Conservation (phyloP, 2,888 invertebrate genomes). For the Anorthoa munda region DNA sequence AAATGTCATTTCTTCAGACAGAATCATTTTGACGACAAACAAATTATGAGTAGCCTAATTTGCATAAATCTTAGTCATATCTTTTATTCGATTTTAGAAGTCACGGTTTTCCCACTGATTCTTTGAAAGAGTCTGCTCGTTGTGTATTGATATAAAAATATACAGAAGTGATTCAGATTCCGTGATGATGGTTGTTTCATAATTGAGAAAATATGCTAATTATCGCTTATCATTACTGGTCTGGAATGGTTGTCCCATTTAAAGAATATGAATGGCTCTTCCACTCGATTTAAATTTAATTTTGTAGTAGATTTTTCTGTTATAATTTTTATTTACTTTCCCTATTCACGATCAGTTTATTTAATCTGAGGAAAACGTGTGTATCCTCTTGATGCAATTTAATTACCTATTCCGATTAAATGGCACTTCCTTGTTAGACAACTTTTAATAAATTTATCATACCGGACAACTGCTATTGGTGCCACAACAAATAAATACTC, state of each 20-base stretch:
- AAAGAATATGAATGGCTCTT: not conserved
- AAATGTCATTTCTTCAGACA: constrained; percentile 22
- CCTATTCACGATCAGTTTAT: not conserved
- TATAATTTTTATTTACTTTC: not conserved
- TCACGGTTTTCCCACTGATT: constrained; percentile 22
- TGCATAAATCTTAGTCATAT: constrained; percentile 32
- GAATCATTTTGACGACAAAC: constrained; percentile 18
- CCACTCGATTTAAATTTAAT: not conserved
- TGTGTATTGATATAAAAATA: constrained; percentile 19
- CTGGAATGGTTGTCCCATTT: not conserved
- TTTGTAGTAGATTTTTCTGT: not conserved
- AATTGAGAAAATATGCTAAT: constrained; percentile 18
- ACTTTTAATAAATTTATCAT: not conserved
- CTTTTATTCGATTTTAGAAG: constrained; percentile 1
- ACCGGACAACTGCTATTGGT: not conserved
- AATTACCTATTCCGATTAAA: constrained; percentile 10
- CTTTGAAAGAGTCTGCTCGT: not conserved
- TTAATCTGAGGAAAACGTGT: constrained; percentile 11
- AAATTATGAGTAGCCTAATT: constrained; percentile 9
- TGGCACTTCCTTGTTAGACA: not conserved
- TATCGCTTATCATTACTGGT: not conserved
- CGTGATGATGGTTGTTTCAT: not conserved
- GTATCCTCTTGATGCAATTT: constrained; percentile 3
- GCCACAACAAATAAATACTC: not conserved
- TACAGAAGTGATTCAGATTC: constrained; percentile 19